phyloP scores from a whole-genome alignment of 2,888 invertebrate species.

The Philonicus albiceps region DNA sequence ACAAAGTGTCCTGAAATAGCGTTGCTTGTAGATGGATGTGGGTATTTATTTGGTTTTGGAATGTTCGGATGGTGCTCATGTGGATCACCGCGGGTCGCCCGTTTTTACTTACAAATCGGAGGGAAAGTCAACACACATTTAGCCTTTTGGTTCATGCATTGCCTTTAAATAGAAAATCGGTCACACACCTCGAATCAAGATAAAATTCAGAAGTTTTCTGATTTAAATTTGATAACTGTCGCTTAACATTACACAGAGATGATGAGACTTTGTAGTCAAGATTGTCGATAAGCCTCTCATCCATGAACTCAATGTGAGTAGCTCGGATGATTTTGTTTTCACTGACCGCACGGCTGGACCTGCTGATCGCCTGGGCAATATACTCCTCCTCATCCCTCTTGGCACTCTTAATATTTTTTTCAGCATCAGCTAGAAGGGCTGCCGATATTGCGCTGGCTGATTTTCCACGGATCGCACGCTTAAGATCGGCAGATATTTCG shows the following conservation, averaged over 20 bases:
- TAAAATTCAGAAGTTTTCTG: constrained; percentile 61
- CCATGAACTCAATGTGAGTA: constrained; percentile 60
- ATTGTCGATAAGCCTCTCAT: constrained; percentile 61
- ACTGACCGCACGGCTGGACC: constrained; percentile 58
- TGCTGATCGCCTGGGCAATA: constrained; percentile 55
- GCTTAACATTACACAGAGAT: constrained; percentile 61
- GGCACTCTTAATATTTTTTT: constrained; percentile 61
- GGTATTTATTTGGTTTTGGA: not conserved
- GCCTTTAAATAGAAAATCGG: not conserved
- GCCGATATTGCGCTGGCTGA: constrained; percentile 78
- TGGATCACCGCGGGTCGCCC: not conserved
- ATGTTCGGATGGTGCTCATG: not conserved
- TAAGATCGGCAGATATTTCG: constrained; percentile 65
- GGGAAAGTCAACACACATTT: not conserved
- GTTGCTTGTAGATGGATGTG: not conserved
- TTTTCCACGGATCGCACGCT: constrained; percentile 71
- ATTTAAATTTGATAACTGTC: constrained; percentile 60
- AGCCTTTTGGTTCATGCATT: not conserved
- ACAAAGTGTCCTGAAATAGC: constrained; percentile 39
- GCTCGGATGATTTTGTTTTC: constrained; percentile 55
- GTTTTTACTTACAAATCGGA: not conserved
- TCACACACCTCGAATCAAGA: constrained; percentile 62
- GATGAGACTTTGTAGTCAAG: constrained; percentile 62
- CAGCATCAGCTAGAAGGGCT: constrained; percentile 69
- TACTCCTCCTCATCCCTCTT: constrained; percentile 58